Evolutionary conservation across 2,888 invertebrate genomes (phyloP).

Genomic region (Crossocerus cetratus): DNA sequence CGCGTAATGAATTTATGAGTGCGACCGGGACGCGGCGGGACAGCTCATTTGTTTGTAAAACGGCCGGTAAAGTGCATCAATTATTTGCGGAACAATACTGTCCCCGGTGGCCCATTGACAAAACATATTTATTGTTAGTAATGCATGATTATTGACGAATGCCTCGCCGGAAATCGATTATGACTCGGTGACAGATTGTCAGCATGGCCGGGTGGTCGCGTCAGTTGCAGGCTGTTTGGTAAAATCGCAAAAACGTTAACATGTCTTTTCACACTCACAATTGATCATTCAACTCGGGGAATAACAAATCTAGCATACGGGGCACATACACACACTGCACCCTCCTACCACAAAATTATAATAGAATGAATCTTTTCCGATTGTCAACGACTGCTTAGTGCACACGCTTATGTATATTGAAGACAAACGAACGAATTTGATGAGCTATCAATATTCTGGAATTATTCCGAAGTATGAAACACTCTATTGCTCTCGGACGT

Average conservation of each 20-base stretch:
- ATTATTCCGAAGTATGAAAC: not conserved
- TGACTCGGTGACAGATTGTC: not conserved
- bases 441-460: no score
- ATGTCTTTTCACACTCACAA: no score
- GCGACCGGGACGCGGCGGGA: not conserved
- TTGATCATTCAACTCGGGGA: no score
- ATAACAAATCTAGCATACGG: no score
- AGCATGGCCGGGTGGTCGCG: not conserved
- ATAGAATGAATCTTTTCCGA: no score
- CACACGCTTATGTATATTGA: no score
- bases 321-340: no score
- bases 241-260: no score
- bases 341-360: no score
- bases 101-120: constrained; percentile 7
- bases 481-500: not conserved
- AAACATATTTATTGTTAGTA: constrained; percentile 8
- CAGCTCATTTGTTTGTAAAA: not conserved
- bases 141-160: constrained; percentile 1
- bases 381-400: no score
- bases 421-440: no score
- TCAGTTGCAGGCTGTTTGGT: no score
- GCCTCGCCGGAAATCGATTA: constrained; percentile 8
- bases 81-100: not conserved
- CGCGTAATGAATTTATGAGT: not conserved
- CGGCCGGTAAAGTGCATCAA: not conserved